These are phyloP conservation scores for Esox niger DNA, from an alignment of 2,113 vertebrate species.

Conservation along the genomic window DNA sequence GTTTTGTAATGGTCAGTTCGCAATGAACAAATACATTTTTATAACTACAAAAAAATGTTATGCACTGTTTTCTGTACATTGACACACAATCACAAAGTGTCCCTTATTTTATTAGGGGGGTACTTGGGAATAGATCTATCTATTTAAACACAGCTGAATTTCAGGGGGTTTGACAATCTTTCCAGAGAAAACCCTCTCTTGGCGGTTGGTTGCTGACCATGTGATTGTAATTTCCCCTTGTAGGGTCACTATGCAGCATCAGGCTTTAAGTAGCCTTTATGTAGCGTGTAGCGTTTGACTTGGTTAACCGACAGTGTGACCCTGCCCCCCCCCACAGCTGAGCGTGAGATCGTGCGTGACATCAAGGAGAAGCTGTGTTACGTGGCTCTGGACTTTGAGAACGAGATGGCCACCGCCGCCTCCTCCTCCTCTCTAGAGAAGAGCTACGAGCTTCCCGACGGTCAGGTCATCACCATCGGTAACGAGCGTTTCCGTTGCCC, in stretches of 20 bases:
- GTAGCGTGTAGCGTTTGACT: not conserved
- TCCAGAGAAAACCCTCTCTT: too few species aligned
- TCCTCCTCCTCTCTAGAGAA: constrained; percentile 99
- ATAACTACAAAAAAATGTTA: too few species aligned
- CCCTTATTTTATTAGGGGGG: too few species aligned
- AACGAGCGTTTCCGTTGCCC: constrained; percentile 99
- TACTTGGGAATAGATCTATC: too few species aligned
- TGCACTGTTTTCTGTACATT: too few species aligned
- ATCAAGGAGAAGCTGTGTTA: constrained; percentile 99
- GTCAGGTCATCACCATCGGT: constrained; percentile 98
- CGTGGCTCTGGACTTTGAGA: constrained; percentile 96
- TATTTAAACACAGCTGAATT: too few species aligned
- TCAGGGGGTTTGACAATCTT: too few species aligned
- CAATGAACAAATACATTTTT: too few species aligned
- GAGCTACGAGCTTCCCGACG: constrained; percentile 95
- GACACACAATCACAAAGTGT: too few species aligned
- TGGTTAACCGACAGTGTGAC: constrained; percentile 8
- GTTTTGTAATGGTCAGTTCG: too few species aligned
- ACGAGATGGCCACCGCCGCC: constrained; percentile 97
- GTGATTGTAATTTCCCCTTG: too few species aligned
- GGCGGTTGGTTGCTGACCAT: too few species aligned
- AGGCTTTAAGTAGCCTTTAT: not conserved
- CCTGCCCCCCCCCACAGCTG: constrained; percentile 69
- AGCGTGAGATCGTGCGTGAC: constrained; percentile 96
- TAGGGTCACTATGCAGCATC: not conserved